Evolutionary conservation across 2,113 vertebrate genomes (phyloP), one percentile per base, ranked within the genome.

Genomic region (Dipodomys stephensi): DNA sequence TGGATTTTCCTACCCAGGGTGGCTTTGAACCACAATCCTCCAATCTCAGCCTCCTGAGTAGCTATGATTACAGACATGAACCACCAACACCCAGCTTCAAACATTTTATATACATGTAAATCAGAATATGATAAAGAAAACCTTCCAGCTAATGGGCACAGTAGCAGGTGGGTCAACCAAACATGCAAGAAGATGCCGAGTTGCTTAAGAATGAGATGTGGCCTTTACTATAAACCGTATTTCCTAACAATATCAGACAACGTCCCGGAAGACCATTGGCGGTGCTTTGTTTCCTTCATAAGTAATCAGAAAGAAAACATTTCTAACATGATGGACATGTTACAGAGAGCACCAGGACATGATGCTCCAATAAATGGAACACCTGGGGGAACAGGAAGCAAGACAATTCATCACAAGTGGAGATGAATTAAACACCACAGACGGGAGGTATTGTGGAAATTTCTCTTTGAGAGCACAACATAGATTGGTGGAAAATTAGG

Each of bases 301-400:
- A 19, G 84, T 94, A 95, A 96, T 11, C 23, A 94, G 71, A 92
- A 32, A 94, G n/a, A 3, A 93, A 85, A 69, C 7, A 88, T 32
- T 76, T 94, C 46, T 88, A 93, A 76, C 20, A 8, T 11, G 16
- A 80, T 32, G 2, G 44, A 60, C 77, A 94, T 90, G 39, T 78
- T 69, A 39, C 22, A 74, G 15, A 90, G 39, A 79, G 22, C 86
- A 20, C 6, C 88, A 65, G 83, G 68, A 95, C 28, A 23, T n/a
- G 46, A 81, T 18, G 92, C 23, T 94, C 77, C 94, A 60, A 87
- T 76, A 82, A 96, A 84, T 28, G 71, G n/a, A 39, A 69, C 67
- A 93, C 44, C n/a, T 9, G 84, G n/a, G 83, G 89, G 95, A 96
- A 71, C 4, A 69, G 25, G 49, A 96, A 22, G 13, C 64, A 92